Conservation (phyloP, 2,113 vertebrate genomes). For the Amazona guildingii region DNA sequence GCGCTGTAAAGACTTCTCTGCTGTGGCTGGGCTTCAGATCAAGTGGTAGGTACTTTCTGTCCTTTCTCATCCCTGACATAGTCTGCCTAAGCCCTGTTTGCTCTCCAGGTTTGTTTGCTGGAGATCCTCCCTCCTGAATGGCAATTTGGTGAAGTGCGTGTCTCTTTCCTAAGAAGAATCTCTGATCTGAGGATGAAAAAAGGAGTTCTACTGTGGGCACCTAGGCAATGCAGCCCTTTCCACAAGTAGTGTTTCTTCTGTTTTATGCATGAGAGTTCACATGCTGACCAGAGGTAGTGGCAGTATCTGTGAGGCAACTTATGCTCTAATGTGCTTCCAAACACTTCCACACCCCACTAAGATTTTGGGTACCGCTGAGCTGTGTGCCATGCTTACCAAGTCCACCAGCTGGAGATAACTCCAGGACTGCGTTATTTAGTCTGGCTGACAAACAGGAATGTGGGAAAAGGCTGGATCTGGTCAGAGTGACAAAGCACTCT, state of each 20-base stretch:
- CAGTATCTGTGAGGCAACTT: not conserved
- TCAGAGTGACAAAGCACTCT: not conserved
- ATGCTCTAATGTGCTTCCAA: not conserved
- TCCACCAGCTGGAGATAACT: rapidly evolving
- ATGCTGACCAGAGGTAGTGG: not conserved
- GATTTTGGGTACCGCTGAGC: not conserved
- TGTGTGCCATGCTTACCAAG: rapidly evolving
- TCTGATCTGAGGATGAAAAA: not conserved
- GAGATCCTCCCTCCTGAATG: not conserved
- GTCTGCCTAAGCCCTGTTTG: not conserved
- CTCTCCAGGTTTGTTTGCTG: not conserved
- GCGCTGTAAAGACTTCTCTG: not conserved
- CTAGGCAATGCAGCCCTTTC: not conserved
- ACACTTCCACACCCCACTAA: rapidly evolving
- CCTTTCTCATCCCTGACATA: rapidly evolving
- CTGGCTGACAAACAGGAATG: not conserved
- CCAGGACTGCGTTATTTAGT: not conserved
- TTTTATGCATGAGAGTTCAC: rapidly evolving
- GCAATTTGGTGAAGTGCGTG: not conserved
- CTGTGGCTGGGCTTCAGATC: not conserved
- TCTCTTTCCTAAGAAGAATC: not conserved
- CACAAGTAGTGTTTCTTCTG: rapidly evolving
- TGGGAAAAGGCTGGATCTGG: not conserved
- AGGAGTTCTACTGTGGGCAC: not conserved
- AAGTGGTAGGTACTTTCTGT: not conserved